phyloP scores from a whole-genome alignment of 1,140 invertebrate genomes.

The Gryon sp. region DNA sequence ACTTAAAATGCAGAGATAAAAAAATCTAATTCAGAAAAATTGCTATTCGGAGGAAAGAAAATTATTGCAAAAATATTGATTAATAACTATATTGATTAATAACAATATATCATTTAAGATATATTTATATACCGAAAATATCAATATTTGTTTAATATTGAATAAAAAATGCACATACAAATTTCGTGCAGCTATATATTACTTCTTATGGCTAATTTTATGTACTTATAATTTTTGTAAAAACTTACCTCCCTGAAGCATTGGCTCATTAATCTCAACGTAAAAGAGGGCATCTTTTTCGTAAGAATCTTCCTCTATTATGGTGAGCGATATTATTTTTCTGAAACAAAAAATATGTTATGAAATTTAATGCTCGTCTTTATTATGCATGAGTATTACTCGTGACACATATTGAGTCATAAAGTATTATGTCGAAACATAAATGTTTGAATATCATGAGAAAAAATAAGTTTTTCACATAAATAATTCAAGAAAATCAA shows the following conservation, averaged over 20 bases:
- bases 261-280: constrained; percentile 93
- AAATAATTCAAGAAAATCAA: too few relatives aligned
- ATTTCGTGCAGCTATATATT: constrained; percentile 52
- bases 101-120: too few relatives aligned
- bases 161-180: constrained; percentile 36
- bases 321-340: constrained; percentile 90
- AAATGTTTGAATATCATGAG: too few relatives aligned
- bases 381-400: background rate
- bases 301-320: constrained; percentile 98
- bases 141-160: background rate
- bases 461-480: too few relatives aligned
- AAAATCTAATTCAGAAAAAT: background rate
- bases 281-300: constrained; percentile 97
- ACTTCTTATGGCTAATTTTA: constrained; percentile 10
- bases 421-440: background rate
- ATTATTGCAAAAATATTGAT: constrained; percentile 6
- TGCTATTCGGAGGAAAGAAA: background rate
- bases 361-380: constrained; percentile 20
- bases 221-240: constrained; percentile 7
- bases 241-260: constrained; percentile 89
- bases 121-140: background rate
- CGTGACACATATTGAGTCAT: background rate
- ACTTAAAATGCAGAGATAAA: constrained; percentile 3
- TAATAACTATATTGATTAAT: too few relatives aligned
- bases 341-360: constrained; percentile 83